phyloP scores from a whole-genome alignment of 35 echinoderm and acorn worm genomes.

The Apostichopus japonicus region DNA sequence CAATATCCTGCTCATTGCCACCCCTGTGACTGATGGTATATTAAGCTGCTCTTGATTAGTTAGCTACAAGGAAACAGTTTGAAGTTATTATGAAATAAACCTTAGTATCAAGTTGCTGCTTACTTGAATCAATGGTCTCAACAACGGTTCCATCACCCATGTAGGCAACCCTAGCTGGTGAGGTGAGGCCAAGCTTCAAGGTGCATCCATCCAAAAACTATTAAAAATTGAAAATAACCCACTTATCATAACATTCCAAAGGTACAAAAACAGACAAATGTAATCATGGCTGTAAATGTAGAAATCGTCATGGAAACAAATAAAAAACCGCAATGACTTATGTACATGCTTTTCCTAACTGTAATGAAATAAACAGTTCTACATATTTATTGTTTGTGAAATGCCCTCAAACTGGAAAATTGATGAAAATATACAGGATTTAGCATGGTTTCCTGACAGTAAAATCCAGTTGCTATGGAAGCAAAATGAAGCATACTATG shows the following conservation, averaged over 20 bases:
- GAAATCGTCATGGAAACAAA: not conserved
- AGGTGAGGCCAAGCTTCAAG: conserved; percentile 68
- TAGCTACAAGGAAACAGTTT: no score
- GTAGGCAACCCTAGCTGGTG: conserved; percentile 75
- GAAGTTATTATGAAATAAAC: not conserved
- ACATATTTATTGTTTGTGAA: no score
- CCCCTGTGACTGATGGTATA: no score
- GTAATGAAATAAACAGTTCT: no score
- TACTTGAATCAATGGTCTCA: conserved; percentile 78
- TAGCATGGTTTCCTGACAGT: no score
- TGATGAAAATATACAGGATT: accelerated
- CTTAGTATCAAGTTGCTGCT: conserved; percentile 14
- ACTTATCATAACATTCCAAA: no score
- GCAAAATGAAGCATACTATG: no score
- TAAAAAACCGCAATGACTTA: not conserved
- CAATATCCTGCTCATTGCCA: no score
- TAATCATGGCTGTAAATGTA: not conserved
- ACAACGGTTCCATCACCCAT: conserved; percentile 71
- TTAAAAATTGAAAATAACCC: not conserved
- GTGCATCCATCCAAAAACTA: conserved; percentile 97
- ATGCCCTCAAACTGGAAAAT: no score
- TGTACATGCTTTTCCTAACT: no score
- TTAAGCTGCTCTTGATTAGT: no score
- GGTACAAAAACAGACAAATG: not conserved
- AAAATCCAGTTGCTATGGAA: no score